These are phyloP conservation scores for Paguma larvata DNA, from an alignment of 2,797 vertebrate species.

Conservation along the genomic window DNA sequence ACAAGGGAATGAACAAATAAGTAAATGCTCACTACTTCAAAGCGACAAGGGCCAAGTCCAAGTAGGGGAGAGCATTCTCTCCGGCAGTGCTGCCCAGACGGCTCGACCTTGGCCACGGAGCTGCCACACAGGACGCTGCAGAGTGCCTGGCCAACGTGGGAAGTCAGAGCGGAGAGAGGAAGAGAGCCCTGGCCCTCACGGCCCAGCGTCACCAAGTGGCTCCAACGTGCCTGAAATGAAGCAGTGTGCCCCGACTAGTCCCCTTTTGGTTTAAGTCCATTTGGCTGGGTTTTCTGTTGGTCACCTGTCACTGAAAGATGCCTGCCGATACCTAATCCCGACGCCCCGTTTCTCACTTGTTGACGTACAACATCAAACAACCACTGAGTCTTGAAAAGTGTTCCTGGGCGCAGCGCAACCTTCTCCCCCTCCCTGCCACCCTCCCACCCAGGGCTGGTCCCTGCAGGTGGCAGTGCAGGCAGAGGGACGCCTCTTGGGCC, in stretches of 20 bases:
- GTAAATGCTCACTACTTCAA: not conserved
- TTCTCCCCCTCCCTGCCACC: not conserved
- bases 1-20: not conserved
- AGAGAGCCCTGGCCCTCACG: accelerated
- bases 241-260: not conserved
- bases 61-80: no score
- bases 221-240: not conserved
- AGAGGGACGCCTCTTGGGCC: not conserved
- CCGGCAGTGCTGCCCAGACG: no score
- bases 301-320: not conserved
- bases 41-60: not conserved
- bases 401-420: not conserved
- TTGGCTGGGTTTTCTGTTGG: not conserved
- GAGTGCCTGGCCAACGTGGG: accelerated
- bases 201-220: not conserved
- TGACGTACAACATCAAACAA: not conserved
- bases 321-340: no score
- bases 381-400: not conserved
- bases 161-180: not conserved
- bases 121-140: not conserved
- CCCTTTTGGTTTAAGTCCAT: not conserved
- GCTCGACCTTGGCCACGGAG: not conserved
- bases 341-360: not conserved
- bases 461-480: not conserved
- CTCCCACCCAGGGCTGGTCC: not conserved